phyloP scores from a whole-genome alignment of 2,888 invertebrate species.

The Leptogaster cylindrica region DNA sequence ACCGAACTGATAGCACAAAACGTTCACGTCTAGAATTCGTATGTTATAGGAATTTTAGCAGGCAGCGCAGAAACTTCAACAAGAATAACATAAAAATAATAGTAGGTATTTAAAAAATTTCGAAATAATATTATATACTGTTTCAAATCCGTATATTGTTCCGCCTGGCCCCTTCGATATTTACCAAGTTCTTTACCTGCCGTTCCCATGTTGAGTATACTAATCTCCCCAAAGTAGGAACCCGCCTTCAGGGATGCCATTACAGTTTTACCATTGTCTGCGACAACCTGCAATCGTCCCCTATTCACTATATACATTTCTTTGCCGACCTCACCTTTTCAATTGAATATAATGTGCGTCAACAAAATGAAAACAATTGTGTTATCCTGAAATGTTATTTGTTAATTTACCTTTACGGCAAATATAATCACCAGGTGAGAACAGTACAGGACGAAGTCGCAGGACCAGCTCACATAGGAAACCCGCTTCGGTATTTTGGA shows the following conservation, averaged over 20 bases:
- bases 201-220: constrained; percentile 99
- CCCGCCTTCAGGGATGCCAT: constrained; percentile 97
- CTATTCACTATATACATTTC: constrained; percentile 99
- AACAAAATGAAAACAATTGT: not conserved
- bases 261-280: constrained; percentile 93
- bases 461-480: constrained; percentile 97
- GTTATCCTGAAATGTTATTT: not conserved
- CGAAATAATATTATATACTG: constrained; percentile 42
- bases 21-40: constrained; percentile 28
- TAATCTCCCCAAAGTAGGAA: constrained; percentile 99
- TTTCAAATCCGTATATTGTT: constrained; percentile 53
- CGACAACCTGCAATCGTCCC: constrained; percentile 93
- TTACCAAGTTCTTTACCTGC: constrained; percentile 98
- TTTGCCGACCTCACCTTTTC: constrained; percentile 96
- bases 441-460: constrained; percentile 91
- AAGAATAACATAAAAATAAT: constrained; percentile 26
- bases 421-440: constrained; percentile 98
- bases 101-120: constrained; percentile 38
- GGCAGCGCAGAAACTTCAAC: constrained; percentile 1
- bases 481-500: constrained; percentile 99
- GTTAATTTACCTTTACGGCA: constrained; percentile 91
- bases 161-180: constrained; percentile 73
- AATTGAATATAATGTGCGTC: constrained; percentile 2
- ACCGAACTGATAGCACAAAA: constrained; percentile 28
- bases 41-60: constrained; percentile 1